Conservation (phyloP, 2,113 vertebrate species). For the Laterallus jamaicensis region DNA sequence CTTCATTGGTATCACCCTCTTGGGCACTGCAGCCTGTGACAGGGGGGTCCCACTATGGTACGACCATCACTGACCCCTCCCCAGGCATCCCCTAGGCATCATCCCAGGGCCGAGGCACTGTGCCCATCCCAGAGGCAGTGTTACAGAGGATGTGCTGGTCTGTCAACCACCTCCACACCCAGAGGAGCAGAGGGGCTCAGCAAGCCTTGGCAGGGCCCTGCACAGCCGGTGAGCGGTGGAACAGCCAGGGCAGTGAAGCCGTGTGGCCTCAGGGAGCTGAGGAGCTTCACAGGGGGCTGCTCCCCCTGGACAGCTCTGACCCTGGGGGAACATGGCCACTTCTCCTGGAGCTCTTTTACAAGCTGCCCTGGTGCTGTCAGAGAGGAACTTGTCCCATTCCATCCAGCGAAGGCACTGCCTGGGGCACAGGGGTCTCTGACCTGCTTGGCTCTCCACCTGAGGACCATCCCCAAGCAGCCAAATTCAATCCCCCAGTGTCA, state of each 20-base stretch:
- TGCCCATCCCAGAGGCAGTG: not conserved
- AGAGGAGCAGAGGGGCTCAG: not conserved
- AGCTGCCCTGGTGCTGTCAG: not conserved
- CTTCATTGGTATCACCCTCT: not conserved
- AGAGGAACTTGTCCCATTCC: rapidly evolving
- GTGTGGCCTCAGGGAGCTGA: not conserved
- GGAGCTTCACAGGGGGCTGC: not conserved
- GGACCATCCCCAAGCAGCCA: not conserved
- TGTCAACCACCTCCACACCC: not conserved
- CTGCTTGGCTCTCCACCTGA: rapidly evolving
- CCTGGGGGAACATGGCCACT: rapidly evolving
- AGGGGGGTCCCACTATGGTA: not conserved
- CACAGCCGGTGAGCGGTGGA: rapidly evolving
- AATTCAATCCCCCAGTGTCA: not conserved
- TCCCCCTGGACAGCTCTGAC: not conserved
- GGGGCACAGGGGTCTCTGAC: not conserved
- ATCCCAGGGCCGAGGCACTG: not conserved
- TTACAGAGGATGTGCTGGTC: not conserved
- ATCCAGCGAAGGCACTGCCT: rapidly evolving
- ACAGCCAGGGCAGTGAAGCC: not conserved
- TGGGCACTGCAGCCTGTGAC: rapidly evolving
- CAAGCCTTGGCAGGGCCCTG: not conserved
- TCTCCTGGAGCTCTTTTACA: not conserved
- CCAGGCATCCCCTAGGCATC: not conserved
- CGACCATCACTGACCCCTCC: not conserved